Evolutionary conservation across 2,797 vertebrate species (phyloP).

Genomic region (Epinephelus malabaricus): DNA sequence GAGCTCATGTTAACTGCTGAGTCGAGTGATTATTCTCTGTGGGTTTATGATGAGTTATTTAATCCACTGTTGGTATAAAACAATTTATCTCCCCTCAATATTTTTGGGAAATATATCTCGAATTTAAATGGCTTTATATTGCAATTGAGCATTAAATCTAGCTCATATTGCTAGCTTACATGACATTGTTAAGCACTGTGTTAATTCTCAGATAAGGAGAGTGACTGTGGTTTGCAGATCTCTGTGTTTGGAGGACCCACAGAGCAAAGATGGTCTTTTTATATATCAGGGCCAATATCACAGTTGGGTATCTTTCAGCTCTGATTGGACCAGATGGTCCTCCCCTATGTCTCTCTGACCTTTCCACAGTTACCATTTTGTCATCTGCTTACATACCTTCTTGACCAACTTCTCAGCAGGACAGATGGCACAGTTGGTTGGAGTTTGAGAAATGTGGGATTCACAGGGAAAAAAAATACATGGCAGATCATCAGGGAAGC

Average conservation of each 20-base stretch:
- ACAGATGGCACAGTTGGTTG: constrained; percentile 53
- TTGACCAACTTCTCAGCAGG: constrained; percentile 66
- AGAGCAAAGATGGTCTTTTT: constrained; percentile 71
- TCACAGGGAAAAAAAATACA: background rate
- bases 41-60: background rate
- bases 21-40: background rate
- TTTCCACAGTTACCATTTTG: constrained; percentile 74
- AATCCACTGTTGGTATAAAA: background rate
- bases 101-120: background rate
- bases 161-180: background rate
- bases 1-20: background rate
- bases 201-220: constrained; percentile 1
- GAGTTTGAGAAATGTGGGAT: constrained; percentile 36
- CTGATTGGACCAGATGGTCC: constrained; percentile 79
- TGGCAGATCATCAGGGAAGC: constrained; percentile 8
- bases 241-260: constrained; percentile 46
- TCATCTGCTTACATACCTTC: constrained; percentile 63
- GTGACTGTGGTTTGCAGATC: constrained; percentile 15
- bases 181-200: background rate
- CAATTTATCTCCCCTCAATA: background rate
- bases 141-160: background rate
- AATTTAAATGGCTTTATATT: background rate
- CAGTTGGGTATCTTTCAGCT: constrained; percentile 73
- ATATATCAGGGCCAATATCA: constrained; percentile 68
- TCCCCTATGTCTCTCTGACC: constrained; percentile 69